Base-by-base conservation (phyloP, 2,113 vertebrate species). In the Irena cyanogastra region DNA sequence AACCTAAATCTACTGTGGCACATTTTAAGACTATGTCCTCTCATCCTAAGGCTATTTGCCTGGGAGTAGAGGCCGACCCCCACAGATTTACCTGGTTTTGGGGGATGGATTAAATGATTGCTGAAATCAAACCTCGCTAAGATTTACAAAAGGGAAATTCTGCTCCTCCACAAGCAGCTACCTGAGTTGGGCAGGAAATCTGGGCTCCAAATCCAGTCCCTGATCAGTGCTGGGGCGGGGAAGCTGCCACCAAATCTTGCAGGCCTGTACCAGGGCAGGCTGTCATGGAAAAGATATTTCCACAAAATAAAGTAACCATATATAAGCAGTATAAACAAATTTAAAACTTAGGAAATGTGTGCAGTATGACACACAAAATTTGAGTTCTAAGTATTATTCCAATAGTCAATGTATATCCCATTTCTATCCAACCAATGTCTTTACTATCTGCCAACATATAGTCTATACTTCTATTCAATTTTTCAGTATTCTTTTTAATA, bases 331-430 rank as follows among this genome's bases (percentile, higher is more conserved):
- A 8, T 17, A 27, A 78, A 37, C 26, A 50, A 35, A 31, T 26
- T 2, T 20, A 35, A 35, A 71, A 20, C 39, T 47, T 26, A 3
- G 27, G 8, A 50, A 37, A 30, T 35, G 31, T 12, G 3, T 47
- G 26, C 31, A 10, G 10, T 15, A 3, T 14, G 13, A 59, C 0
- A 0, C 27, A 19, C 10, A 52, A 37, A 39, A 45, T 30, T 9
- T 31, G 39, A 54, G 12, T 81, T 83, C 37, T 28, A 7, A 28
- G 41, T 69, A 10, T 61, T 78, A 16, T 74, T 92, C 33, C 53
- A 28, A 27, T 54, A 45, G 31, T 75, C 37, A 49, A 10, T 22
- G 10, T 44, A 27, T 42, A 33, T 45, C 4, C 35, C 5, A 9
- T 72, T 91, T 80, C 27, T 47, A 28, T n/a, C 22, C 53, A 50